Base-by-base conservation (phyloP, 1,140 invertebrate species). In the Pachypsylla venusta region DNA sequence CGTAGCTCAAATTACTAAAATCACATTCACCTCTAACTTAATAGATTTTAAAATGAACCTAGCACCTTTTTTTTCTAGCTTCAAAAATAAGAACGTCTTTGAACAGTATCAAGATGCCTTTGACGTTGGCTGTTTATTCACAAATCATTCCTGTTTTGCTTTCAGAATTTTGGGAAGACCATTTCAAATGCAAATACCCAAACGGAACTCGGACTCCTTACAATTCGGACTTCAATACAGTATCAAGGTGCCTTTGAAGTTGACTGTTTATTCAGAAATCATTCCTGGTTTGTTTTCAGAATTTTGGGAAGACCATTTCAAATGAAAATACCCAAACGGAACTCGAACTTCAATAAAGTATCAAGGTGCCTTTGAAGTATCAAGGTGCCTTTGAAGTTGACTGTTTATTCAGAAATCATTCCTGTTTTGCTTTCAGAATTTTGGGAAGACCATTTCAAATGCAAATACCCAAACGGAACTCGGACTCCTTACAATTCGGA, bases 241-340 rank as follows among this genome's bases (percentile, higher is more conserved):
- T 22, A 12, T n/a, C n/a, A n/a, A n/a, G n/a, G n/a, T n/a, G n/a
- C n/a, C n/a, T n/a, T n/a, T n/a, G n/a, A n/a, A n/a, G n/a, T n/a
- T n/a, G n/a, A n/a, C n/a, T n/a, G 30, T 10, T 3, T 12, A 12
- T 20, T 16, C 5, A 58, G 1, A 30, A 10, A 40, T 60, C 19
- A 48, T 1, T 40, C 22, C 25, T 16, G n/a, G 54, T 60, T 58
- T 35, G 58, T 57, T 63, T 77, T 20, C 73, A 91, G 91, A 94
- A 76, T 93, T 92, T 73, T 94, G 90, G 91, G 91, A 94, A 67
- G 81, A 89, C 67, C 87, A 91, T 67, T 93, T 93, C 67, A 78
- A 85, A 60, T 93, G 88, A 66, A 78, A 81, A 7, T 89, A 89
- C 69, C 82, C 85, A 0, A 84, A 85, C 64, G 81, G 84, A 48